Conservation (phyloP, 2,797 vertebrate genomes). For the Xerus rutilus region DNA sequence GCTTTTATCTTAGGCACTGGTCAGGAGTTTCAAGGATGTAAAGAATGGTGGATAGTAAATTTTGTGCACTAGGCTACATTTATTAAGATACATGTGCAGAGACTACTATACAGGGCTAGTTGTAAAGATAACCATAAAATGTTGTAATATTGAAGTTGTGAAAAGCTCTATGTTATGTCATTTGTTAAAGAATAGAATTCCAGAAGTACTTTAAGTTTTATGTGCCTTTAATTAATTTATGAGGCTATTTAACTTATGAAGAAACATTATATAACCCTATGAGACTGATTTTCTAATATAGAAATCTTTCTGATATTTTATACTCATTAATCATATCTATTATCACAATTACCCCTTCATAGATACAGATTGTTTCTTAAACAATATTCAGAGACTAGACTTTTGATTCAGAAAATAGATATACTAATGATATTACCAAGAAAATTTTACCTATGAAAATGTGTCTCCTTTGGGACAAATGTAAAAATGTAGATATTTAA, state of each 20-base stretch:
- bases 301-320: not conserved
- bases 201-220: not conserved
- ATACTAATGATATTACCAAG: not conserved
- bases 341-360: not conserved
- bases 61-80: not conserved
- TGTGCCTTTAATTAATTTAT: not conserved
- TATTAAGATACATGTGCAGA: not conserved
- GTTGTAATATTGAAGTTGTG: not conserved
- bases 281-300: not conserved
- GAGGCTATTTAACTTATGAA: not conserved
- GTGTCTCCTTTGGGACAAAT: not conserved
- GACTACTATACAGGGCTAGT: not conserved
- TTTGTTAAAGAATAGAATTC: not conserved
- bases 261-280: not conserved
- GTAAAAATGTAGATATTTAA: conserved; percentile 54
- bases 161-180: not conserved
- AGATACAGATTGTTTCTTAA: not conserved
- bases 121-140: not conserved
- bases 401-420: not conserved
- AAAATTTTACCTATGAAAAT: not conserved
- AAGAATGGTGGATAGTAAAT: not conserved
- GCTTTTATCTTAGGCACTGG: not conserved
- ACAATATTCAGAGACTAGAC: not conserved
- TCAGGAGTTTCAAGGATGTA: not conserved
- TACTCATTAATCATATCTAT: not conserved